phyloP scores from a whole-genome alignment of 2,888 invertebrate genomes.

The Malthinus seriepunctatus region DNA sequence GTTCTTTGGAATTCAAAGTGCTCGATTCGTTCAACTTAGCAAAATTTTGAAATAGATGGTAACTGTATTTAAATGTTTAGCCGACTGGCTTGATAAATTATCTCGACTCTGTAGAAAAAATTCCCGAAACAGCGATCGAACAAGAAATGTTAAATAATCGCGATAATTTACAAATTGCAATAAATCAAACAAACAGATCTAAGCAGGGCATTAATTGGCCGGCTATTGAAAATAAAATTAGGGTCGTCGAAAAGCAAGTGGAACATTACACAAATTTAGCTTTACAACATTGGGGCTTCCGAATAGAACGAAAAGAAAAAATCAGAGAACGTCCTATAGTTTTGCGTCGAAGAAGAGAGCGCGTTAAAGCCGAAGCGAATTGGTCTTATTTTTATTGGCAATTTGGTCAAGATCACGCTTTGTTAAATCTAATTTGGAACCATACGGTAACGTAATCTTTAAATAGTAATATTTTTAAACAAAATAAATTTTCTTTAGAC shows the following conservation, averaged over 20 bases:
- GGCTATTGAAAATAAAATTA: constrained; percentile 71
- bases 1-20: too few species aligned
- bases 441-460: constrained; percentile 74
- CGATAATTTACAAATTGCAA: constrained; percentile 94
- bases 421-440: constrained; percentile 99
- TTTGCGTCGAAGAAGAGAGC: constrained; percentile 84
- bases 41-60: background rate
- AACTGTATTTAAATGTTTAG: constrained; percentile 55
- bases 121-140: constrained; percentile 74
- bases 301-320: constrained; percentile 61
- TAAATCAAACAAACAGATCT: constrained; percentile 70
- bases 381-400: constrained; percentile 95
- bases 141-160: constrained; percentile 76
- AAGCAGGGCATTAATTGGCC: constrained; percentile 73
- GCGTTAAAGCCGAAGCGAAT: constrained; percentile 85
- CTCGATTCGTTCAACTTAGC: background rate
- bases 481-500: constrained; percentile 62
- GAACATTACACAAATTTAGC: constrained; percentile 70
- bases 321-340: constrained; percentile 85
- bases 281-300: constrained; percentile 73
- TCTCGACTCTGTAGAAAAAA: constrained; percentile 83
- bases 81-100: constrained; percentile 90
- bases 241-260: constrained; percentile 81
- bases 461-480: background rate
- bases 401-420: constrained; percentile 90